Percentiles rank a stretch among this genome's conserved stretches.
phyloP scores from a whole-genome alignment of 37 sponge, comb jelly and placozoan genomes.

The Spongia lamella region DNA sequence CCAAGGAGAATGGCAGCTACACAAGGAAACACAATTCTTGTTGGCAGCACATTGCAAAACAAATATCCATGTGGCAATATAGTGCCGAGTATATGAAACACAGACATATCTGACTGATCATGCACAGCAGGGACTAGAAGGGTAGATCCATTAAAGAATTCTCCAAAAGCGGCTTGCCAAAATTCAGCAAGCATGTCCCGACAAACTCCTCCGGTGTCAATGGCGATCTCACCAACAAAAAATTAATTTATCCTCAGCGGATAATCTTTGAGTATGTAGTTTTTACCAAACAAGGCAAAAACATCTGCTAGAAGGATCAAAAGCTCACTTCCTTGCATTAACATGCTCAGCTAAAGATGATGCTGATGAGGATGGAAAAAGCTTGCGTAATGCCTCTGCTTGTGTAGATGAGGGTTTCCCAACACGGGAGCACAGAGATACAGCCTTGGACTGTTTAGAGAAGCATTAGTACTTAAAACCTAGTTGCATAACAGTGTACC shows the following conservation, averaged over 20 bases:
- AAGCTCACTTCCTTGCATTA: no score
- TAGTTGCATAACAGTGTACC: no score
- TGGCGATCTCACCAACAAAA: slow-evolving; percentile 21
- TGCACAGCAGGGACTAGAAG: slow-evolving; percentile 26
- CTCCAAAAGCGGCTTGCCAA: slow-evolving; percentile 3
- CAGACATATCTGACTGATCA: background rate
- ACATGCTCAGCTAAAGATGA: no score
- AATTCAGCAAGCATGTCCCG: slow-evolving; percentile 32
- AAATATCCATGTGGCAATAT: slow-evolving; percentile 15
- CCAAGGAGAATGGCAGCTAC: slow-evolving; percentile 6
- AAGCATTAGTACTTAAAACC: no score
- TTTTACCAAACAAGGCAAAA: background rate
- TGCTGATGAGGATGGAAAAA: no score
- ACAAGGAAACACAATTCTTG: slow-evolving; percentile 20
- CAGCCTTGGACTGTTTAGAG: no score
- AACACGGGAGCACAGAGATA: no score
- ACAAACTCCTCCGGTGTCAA: slow-evolving; percentile 21
- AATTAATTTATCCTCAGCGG: slow-evolving; percentile 1
- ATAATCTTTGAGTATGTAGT: background rate
- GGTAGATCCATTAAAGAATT: slow-evolving; percentile 20
- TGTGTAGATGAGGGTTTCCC: no score
- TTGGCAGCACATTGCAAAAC: slow-evolving; percentile 7
- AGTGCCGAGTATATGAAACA: slow-evolving; percentile 14
- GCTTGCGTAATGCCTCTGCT: no score
- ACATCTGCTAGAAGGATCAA: slow-evolving; percentile 20